These are phyloP conservation scores for Gymnoscelis rufifasciata DNA, from an alignment of 2,888 invertebrate genomes.

Conservation along the genomic window DNA sequence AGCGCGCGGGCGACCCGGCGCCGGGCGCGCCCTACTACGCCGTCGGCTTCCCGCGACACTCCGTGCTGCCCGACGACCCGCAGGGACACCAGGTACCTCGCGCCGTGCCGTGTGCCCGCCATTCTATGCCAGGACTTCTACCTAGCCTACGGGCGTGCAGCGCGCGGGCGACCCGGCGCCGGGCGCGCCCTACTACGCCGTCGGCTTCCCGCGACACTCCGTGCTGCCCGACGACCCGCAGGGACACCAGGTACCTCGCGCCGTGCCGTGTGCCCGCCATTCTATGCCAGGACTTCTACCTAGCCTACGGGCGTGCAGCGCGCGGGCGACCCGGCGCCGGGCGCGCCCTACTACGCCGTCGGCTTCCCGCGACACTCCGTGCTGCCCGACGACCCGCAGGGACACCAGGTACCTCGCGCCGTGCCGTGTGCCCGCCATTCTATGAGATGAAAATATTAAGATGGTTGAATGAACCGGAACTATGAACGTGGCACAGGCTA, in stretches of 20 bases:
- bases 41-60: slow-evolving; percentile 90
- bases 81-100: slow-evolving; percentile 81
- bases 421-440: too few species aligned
- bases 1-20: slow-evolving; percentile 87
- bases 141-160: slow-evolving; percentile 92
- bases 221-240: slow-evolving; percentile 91
- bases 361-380: slow-evolving; percentile 91
- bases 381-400: slow-evolving; percentile 90
- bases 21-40: slow-evolving; percentile 93
- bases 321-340: slow-evolving; percentile 87
- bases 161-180: slow-evolving; percentile 88
- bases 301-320: slow-evolving; percentile 92
- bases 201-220: slow-evolving; percentile 90
- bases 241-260: slow-evolving; percentile 79
- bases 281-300: too few species aligned
- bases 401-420: slow-evolving; percentile 74
- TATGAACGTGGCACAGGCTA: too few species aligned
- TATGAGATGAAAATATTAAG: too few species aligned
- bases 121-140: too few species aligned
- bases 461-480: too few species aligned
- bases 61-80: slow-evolving; percentile 90
- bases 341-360: slow-evolving; percentile 91
- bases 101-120: not conserved
- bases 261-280: too few species aligned
- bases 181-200: slow-evolving; percentile 91